Evolutionary conservation across 2,113 vertebrate genomes (phyloP).

Genomic region (Acanthochromis polyacanthus): DNA sequence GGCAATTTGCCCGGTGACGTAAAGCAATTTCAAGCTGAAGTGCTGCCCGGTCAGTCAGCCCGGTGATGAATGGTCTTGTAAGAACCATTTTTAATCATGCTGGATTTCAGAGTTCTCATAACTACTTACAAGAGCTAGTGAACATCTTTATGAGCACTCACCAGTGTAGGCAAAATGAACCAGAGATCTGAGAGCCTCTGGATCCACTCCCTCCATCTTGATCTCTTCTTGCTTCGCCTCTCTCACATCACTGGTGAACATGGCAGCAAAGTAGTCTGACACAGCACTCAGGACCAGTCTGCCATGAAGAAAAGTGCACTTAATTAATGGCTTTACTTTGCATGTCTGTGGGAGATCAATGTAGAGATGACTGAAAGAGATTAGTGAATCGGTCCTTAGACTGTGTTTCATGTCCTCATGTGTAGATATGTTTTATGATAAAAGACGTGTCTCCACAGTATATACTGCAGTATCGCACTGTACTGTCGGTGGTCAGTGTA

Average conservation of each 20-base stretch:
- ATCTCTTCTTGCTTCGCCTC: constrained; percentile 98
- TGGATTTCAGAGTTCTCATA: constrained; percentile 54
- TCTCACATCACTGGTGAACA: constrained; percentile 96
- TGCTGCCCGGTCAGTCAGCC: constrained; percentile 8
- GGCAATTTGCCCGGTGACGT: constrained; percentile 24
- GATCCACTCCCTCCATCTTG: constrained; percentile 97
- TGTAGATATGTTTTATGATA: not conserved
- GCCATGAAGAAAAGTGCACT: constrained; percentile 58
- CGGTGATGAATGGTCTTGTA: constrained; percentile 54
- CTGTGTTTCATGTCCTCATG: not conserved
- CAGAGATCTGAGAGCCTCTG: constrained; percentile 92
- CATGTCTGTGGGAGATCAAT: not conserved
- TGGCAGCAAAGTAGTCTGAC: constrained; percentile 98
- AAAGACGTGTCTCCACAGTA: not conserved
- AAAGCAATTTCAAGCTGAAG: constrained; percentile 9
- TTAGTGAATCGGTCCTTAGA: too few species aligned
- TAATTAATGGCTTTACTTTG: constrained; percentile 30
- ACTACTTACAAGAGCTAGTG: constrained; percentile 52
- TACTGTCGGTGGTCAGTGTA: not conserved
- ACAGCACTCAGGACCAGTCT: constrained; percentile 95
- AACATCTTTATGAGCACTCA: constrained; percentile 82
- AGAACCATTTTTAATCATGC: constrained; percentile 69
- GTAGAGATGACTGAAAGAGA: constrained; percentile 20
- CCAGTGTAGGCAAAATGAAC: constrained; percentile 98
- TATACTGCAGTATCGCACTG: not conserved